Evolutionary conservation across 2,113 vertebrate genomes (phyloP).

Genomic region (Ctenomys sociabilis): DNA sequence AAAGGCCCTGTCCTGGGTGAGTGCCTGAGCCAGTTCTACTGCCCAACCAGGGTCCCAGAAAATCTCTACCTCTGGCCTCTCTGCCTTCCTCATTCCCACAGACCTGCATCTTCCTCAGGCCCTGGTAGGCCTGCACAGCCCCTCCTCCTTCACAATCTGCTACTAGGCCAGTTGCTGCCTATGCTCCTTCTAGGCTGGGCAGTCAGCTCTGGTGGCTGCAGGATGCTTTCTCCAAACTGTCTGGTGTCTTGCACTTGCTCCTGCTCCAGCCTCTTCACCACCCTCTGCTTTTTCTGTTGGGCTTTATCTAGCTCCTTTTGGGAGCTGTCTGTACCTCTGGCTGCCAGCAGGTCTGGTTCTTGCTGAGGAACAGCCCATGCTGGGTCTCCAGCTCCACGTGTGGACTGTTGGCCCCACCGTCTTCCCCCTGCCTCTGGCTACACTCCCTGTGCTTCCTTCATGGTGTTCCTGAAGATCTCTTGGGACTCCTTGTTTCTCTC

Average conservation of each 20-base stretch:
- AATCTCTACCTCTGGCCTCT: background rate
- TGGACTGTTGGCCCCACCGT: slow-evolving; percentile 83
- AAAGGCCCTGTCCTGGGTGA: background rate
- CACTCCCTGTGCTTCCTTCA: slow-evolving; percentile 68
- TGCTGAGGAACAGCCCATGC: slow-evolving; percentile 90
- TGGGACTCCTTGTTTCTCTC: slow-evolving; percentile 81
- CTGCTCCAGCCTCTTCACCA: slow-evolving; percentile 86
- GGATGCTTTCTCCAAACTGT: slow-evolving; percentile 92
- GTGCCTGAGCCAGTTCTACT: too few relatives aligned
- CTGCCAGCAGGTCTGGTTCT: slow-evolving; percentile 89
- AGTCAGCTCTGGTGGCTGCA: slow-evolving; percentile 91
- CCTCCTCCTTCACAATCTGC: slow-evolving; percentile 93
- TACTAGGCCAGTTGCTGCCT: slow-evolving; percentile 87
- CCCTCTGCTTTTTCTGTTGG: slow-evolving; percentile 87
- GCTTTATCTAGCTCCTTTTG: slow-evolving; percentile 88
- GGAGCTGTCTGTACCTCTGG: slow-evolving; percentile 87
- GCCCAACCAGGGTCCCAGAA: background rate
- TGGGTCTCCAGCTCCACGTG: slow-evolving; percentile 92
- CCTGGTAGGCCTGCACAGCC: slow-evolving; percentile 91
- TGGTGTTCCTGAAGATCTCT: slow-evolving; percentile 46
- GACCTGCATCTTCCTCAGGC: slow-evolving; percentile 86
- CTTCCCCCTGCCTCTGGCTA: slow-evolving; percentile 83
- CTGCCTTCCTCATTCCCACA: background rate
- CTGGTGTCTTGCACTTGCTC: slow-evolving; percentile 90
- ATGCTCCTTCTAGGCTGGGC: slow-evolving; percentile 87